Conservation (phyloP, 37 sponge, comb jelly and placozoan genomes). For the Chondrosia reniformis region DNA sequence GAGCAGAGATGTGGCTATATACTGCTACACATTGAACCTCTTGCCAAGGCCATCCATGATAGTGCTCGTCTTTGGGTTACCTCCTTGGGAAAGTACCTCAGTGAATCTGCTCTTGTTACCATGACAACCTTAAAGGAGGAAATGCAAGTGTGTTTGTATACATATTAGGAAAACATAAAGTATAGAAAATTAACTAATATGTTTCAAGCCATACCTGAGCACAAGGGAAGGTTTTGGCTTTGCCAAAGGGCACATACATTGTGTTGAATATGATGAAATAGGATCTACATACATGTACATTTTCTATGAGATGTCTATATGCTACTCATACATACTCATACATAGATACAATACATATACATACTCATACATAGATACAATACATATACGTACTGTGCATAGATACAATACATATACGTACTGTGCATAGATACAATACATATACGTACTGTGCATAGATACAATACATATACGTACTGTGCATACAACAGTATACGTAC, state of each 20-base stretch:
- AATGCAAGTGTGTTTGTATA: slow-evolving; percentile 45
- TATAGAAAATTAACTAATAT: no score
- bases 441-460: not conserved
- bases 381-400: not conserved
- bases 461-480: no score
- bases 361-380: not conserved
- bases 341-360: not conserved
- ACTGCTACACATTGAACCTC: slow-evolving; percentile 79
- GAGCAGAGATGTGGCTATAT: slow-evolving; percentile 65
- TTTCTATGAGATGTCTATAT: no score
- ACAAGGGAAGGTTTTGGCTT: no score
- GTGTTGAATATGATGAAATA: no score
- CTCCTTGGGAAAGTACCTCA: slow-evolving; percentile 83
- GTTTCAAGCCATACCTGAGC: no score
- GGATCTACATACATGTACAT: no score
- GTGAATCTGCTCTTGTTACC: slow-evolving; percentile 64
- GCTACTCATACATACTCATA: not conserved
- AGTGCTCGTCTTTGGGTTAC: slow-evolving; percentile 89
- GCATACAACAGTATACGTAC: not conserved
- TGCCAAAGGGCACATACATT: no score
- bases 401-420: not conserved
- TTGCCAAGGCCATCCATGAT: slow-evolving; percentile 71
- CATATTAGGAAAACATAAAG: no score
- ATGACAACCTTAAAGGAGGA: slow-evolving; percentile 58
- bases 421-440: not conserved